These are phyloP conservation scores for Nautilus pompilius DNA, from an alignment of 1,140 invertebrate species.

Conservation along the genomic window DNA sequence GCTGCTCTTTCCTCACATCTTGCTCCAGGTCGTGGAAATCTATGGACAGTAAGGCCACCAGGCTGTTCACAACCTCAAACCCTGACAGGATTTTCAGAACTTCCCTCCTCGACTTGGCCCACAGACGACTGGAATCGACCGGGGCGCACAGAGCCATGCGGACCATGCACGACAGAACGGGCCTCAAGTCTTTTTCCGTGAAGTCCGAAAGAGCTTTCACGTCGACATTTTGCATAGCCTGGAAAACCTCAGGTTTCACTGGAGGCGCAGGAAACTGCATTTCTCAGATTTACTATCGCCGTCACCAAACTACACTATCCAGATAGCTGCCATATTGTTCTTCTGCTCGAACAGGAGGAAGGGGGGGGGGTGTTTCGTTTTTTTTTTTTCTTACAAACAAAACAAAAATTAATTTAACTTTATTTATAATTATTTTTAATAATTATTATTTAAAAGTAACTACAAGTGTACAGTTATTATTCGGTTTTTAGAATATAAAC, in stretches of 20 bases:
- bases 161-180: slow-evolving; percentile 84
- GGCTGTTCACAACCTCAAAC: slow-evolving; percentile 90
- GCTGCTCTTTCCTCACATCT: slow-evolving; percentile 89
- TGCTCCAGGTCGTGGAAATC: slow-evolving; percentile 91
- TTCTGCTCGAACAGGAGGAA: no score
- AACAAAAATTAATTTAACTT: no score
- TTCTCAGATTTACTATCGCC: neutral
- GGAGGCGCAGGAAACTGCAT: slow-evolving; percentile 5
- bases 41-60: slow-evolving; percentile 88
- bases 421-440: no score
- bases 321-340: no score
- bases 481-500: no score
- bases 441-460: no score
- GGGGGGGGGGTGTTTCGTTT: no score
- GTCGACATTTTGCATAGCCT: slow-evolving; percentile 75
- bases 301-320: no score
- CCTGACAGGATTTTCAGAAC: slow-evolving; percentile 84
- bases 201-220: slow-evolving; percentile 69
- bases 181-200: slow-evolving; percentile 72
- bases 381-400: no score
- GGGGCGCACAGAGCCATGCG: slow-evolving; percentile 89
- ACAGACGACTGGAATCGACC: slow-evolving; percentile 78
- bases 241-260: slow-evolving; percentile 58
- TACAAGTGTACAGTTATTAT: no score
- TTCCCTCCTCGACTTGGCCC: slow-evolving; percentile 78